Percentiles rank a stretch among this genome's conserved stretches.
phyloP scores from a whole-genome alignment of 1,140 invertebrate species.

The Camponotus floridanus region DNA sequence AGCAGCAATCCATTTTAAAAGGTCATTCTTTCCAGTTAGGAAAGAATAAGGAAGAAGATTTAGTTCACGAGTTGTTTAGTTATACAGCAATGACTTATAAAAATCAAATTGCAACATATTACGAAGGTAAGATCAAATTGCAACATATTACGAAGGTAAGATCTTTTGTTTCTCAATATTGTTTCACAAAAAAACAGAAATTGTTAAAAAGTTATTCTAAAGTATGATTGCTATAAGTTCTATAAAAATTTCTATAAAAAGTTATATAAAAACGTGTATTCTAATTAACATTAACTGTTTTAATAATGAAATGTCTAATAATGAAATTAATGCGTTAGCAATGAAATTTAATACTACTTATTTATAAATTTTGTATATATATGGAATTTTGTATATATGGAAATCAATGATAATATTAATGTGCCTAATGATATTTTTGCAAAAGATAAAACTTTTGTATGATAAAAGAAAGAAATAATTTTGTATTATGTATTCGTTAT shows the following conservation, averaged over 20 bases:
- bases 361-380: not conserved
- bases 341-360: not conserved
- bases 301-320: too few species aligned
- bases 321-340: too few species aligned
- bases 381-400: not conserved
- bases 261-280: too few species aligned
- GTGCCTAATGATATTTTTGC: too few species aligned
- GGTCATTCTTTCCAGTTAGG: constrained; percentile 85
- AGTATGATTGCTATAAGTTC: not conserved
- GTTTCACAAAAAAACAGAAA: not conserved
- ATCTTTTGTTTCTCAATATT: not conserved
- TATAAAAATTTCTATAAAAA: too few species aligned
- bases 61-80: constrained; percentile 87
- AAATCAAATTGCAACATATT: constrained; percentile 87
- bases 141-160: constrained; percentile 87
- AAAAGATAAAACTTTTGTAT: too few species aligned
- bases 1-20: constrained; percentile 88
- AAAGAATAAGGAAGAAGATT: constrained; percentile 80
- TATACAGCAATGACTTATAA: constrained; percentile 79
- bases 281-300: too few species aligned
- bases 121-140: constrained; percentile 85
- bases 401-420: not conserved
- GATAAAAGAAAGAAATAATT: too few species aligned
- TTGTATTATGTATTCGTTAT: too few species aligned
- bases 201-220: not conserved